These are phyloP conservation scores for Sebastes kiyomatsui DNA, from an alignment of 2,797 vertebrate genomes.

Conservation along the genomic window DNA sequence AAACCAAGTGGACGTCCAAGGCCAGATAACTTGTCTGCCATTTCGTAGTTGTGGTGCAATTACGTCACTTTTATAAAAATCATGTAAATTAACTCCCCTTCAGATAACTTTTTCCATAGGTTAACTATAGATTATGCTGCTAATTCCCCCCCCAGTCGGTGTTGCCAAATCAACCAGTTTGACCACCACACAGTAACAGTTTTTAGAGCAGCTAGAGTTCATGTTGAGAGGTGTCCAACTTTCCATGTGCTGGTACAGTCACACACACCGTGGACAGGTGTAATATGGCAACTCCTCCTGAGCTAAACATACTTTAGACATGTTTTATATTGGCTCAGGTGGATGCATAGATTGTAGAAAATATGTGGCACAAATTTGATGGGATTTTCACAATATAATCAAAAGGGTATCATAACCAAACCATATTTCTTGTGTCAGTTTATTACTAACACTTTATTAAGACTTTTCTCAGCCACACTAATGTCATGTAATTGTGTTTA, in stretches of 20 bases:
- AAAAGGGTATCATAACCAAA: neutral
- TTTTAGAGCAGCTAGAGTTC: conserved; percentile 43
- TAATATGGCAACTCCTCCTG: conserved; percentile 50
- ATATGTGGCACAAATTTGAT: neutral
- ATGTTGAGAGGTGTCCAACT: conserved; percentile 63
- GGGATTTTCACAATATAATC: too few species aligned
- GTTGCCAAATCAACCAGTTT: conserved; percentile 45
- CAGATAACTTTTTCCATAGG: conserved; percentile 64
- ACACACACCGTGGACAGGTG: conserved; percentile 57
- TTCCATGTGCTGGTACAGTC: conserved; percentile 59
- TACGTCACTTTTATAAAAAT: conserved; percentile 77
- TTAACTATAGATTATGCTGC: conserved; percentile 15
- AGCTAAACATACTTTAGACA: conserved; percentile 8
- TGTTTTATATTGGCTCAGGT: neutral
- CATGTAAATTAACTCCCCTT: conserved; percentile 70
- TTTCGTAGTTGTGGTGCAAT: conserved; percentile 74
- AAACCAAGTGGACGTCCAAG: conserved; percentile 28
- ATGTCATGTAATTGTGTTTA: conserved; percentile 41
- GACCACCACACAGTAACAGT: conserved; percentile 11
- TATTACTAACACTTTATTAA: conserved; percentile 1
- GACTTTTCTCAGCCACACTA: neutral
- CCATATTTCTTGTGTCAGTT: neutral
- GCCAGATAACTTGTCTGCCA: conserved; percentile 44
- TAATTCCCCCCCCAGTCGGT: conserved; percentile 30
- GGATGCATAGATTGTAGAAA: neutral